These are phyloP conservation scores for Drosophila kambysellisi DNA, from an alignment of 2,888 invertebrate genomes.

Conservation along the genomic window DNA sequence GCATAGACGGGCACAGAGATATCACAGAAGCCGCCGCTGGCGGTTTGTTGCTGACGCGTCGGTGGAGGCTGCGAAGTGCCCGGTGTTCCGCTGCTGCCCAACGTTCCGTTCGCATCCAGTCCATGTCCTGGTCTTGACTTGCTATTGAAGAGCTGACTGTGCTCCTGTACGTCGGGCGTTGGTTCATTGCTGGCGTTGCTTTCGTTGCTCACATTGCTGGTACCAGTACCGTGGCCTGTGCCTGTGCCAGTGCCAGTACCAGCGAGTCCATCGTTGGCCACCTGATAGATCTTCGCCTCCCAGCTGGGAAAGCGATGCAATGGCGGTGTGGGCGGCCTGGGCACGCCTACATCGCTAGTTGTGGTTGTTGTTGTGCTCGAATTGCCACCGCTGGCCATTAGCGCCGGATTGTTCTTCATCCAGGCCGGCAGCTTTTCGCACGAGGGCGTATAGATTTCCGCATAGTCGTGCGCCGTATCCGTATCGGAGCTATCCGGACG, in stretches of 20 bases:
- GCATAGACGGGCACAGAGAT: constrained; percentile 98
- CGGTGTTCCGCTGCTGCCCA: constrained; percentile 65
- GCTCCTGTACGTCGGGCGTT: constrained; percentile 61
- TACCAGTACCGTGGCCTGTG: constrained; percentile 16
- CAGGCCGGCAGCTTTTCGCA: constrained; percentile 89
- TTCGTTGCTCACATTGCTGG: constrained; percentile 47
- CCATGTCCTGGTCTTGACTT: constrained; percentile 45
- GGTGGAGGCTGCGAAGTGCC: constrained; percentile 82
- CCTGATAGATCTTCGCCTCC: constrained; percentile 98
- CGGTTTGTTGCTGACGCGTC: constrained; percentile 85
- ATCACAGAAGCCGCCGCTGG: constrained; percentile 93
- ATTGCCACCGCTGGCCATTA: constrained; percentile 86
- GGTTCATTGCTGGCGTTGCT: constrained; percentile 60
- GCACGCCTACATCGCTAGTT: constrained; percentile 82
- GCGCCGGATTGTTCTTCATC: constrained; percentile 86
- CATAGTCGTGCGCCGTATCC: constrained; percentile 92
- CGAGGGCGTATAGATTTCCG: constrained; percentile 97
- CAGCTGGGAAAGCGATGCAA: constrained; percentile 96
- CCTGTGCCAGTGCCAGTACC: constrained; percentile 77
- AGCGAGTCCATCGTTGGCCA: constrained; percentile 88
- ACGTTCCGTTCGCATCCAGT: constrained; percentile 81
- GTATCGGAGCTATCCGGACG: constrained; percentile 87
- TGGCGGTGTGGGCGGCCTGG: constrained; percentile 94
- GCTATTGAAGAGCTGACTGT: constrained; percentile 66
- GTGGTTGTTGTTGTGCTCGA: constrained; percentile 86